These are phyloP conservation scores for Nyctereutes procyonoides DNA, from an alignment of 2,113 vertebrate species.

Conservation along the genomic window DNA sequence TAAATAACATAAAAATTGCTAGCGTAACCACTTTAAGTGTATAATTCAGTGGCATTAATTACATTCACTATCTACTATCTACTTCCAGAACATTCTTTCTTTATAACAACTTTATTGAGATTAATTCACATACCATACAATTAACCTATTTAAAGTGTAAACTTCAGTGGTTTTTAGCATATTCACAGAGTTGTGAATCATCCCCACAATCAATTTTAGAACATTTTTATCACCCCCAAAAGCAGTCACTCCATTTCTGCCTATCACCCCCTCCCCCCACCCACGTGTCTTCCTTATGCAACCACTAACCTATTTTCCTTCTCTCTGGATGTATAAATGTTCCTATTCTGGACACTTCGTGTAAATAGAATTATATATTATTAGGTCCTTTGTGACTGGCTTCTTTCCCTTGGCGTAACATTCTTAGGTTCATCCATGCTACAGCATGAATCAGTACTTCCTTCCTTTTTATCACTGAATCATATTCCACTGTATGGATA, in stretches of 20 bases:
- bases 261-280: background rate
- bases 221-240: background rate
- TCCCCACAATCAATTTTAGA: background rate
- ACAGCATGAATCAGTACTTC: background rate
- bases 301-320: background rate
- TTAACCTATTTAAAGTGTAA: background rate
- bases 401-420: background rate
- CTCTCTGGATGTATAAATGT: background rate
- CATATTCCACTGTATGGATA: background rate
- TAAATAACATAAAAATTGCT: background rate
- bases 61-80: background rate
- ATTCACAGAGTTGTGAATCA: background rate
- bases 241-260: background rate
- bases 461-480: background rate
- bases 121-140: background rate
- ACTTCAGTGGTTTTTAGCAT: background rate
- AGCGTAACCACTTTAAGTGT: background rate
- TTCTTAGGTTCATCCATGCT: background rate
- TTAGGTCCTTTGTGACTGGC: background rate
- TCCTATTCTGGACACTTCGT: background rate
- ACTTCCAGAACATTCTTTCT: background rate
- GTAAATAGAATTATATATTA: background rate
- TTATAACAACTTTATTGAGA: background rate
- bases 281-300: background rate
- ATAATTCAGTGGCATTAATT: background rate